A percentile compares a stretch with the other conserved stretches of the same genome.
phyloP scores from a whole-genome alignment of 2,888 invertebrate species.

The Pycnomerus fuliginosus region DNA sequence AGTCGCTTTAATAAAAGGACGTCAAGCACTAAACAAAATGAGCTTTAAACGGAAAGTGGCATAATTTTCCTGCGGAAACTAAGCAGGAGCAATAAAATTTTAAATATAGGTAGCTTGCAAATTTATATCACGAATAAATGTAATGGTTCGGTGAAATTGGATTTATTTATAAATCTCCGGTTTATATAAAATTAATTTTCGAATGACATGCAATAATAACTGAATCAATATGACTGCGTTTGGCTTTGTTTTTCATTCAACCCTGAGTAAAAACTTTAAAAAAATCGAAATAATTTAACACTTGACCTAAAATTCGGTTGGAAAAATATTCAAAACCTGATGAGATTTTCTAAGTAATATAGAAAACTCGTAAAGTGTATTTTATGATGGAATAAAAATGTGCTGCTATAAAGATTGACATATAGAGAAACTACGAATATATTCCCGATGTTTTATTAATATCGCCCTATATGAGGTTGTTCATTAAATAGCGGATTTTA shows the following conservation, averaged over 20 bases:
- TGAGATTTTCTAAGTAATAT: slow-evolving; percentile 31
- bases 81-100: slow-evolving; percentile 4
- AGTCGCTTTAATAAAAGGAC: slow-evolving; percentile 8
- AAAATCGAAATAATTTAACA: too few relatives aligned
- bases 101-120: slow-evolving; percentile 2
- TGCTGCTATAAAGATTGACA: slow-evolving; percentile 30
- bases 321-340: slow-evolving; percentile 30
- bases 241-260: too few relatives aligned
- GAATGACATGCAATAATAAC: slow-evolving; percentile 30
- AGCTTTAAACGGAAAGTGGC: too few relatives aligned
- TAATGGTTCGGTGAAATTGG: slow-evolving; percentile 28
- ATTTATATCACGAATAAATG: slow-evolving; percentile 17
- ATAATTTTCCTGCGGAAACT: too few relatives aligned
- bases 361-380: slow-evolving; percentile 32
- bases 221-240: slow-evolving; percentile 6
- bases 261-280: too few relatives aligned
- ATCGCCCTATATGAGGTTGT: slow-evolving; percentile 9
- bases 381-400: slow-evolving; percentile 33
- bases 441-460: slow-evolving; percentile 22
- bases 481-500: slow-evolving; percentile 11
- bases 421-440: slow-evolving; percentile 28
- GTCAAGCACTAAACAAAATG: slow-evolving; percentile 1
- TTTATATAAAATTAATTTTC: slow-evolving; percentile 35
- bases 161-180: slow-evolving; percentile 32
- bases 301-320: too few relatives aligned